Conservation (phyloP, 2,797 vertebrate species). For the Acanthurus lineatus region DNA sequence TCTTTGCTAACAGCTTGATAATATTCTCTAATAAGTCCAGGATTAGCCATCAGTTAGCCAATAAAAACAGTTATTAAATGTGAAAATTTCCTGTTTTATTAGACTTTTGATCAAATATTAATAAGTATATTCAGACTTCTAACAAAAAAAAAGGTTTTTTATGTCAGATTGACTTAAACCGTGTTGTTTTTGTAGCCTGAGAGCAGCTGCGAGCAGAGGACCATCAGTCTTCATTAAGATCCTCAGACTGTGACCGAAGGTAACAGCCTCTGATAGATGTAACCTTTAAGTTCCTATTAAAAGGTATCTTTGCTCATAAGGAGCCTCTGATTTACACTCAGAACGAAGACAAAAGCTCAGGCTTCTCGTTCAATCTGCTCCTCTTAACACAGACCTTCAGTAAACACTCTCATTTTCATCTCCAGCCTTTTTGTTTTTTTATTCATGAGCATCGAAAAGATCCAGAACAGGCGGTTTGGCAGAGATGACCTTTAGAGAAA, state of each 20-base stretch:
- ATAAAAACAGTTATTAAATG: too few relatives aligned
- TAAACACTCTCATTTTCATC: slow-evolving; percentile 1
- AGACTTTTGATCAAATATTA: too few relatives aligned
- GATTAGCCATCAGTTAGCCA: too few relatives aligned
- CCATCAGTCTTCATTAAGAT: slow-evolving; percentile 62
- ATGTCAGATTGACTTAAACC: not conserved
- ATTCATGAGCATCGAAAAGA: not conserved
- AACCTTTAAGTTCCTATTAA: slow-evolving; percentile 78
- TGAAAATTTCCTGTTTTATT: too few relatives aligned
- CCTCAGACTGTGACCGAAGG: slow-evolving; percentile 39
- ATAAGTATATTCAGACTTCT: too few relatives aligned
- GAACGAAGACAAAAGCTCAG: slow-evolving; percentile 17
- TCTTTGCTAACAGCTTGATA: too few relatives aligned
- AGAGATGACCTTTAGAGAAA: slow-evolving; percentile 5
- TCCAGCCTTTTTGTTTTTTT: slow-evolving; percentile 7
- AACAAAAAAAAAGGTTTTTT: not conserved
- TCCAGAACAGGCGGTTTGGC: not conserved
- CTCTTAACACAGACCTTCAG: slow-evolving; percentile 6
- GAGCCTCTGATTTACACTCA: slow-evolving; percentile 63
- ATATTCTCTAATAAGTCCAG: too few relatives aligned
- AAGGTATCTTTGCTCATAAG: slow-evolving; percentile 75
- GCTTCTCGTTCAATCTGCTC: slow-evolving; percentile 10
- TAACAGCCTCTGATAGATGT: slow-evolving; percentile 76
- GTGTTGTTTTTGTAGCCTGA: not conserved
- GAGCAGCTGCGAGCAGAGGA: not conserved